Base-by-base conservation (phyloP, 2,797 vertebrate species). In the Gastrophryne carolinensis region DNA sequence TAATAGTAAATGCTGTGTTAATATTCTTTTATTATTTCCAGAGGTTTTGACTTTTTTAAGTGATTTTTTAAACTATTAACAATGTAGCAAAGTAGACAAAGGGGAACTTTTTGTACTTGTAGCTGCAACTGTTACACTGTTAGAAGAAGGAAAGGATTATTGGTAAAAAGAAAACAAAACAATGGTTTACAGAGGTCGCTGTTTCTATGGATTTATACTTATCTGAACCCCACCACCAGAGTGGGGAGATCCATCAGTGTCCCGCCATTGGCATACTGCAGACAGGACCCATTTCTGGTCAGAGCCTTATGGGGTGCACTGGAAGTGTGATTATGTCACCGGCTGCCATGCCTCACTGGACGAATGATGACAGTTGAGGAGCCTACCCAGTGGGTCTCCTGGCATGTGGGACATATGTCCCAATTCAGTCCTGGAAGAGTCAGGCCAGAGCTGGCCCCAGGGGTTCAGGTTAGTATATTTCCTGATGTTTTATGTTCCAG, bases 1-100 rank as follows among this genome's bases (percentile, higher is more conserved):
- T 34, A 37, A 57, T 54, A 44, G 39, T n/a, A 56, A 72, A 52
- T 27, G 21, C 30, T 72, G 27, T 72, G 60, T 78, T 78, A 50
- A 78, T 72, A 78, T 56, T 78, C 56, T 60, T 47, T 65, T 53
- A 49, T 77, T 53, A 26, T 77, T 74, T 67, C 49, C 63, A 66
- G 34, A 30, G 65, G 35, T 54, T 50, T 68, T 32, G 69, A 37
- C 54, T 70, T 47, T 50, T 64, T 76, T 61, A n/a, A 56, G 57
- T 68, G 24, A 41, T 62, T 69, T 61, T 49, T 69, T 53, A 54
- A 41, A 49, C 53, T 47, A 24, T 44, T 50, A 56, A 27, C 34
- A 49, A 56, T 37, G 54, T 60, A 58, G 52, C 34, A 69, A 69
- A 35, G 27, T 7, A 54, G 12, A 39, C 32, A 32, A 49, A 53